phyloP scores from a whole-genome alignment of 1,140 invertebrate species.

The Scaptomyza pallida region DNA sequence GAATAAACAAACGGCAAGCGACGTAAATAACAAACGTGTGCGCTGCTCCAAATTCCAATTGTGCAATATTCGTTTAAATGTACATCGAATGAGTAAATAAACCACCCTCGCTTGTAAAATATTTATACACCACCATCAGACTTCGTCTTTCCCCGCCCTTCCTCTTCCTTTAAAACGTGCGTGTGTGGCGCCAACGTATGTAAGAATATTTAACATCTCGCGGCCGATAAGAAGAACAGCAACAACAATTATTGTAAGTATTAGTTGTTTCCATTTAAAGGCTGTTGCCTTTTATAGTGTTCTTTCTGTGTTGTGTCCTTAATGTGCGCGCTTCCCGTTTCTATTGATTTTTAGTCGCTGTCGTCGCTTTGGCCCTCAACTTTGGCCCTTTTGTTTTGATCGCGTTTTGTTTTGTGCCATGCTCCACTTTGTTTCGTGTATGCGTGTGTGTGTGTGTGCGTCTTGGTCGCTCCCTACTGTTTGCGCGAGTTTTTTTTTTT shows the following conservation, averaged over 20 bases:
- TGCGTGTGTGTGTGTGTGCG: conserved; percentile 12
- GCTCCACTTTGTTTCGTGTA: conserved; percentile 36
- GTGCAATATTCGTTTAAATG: conserved; percentile 3
- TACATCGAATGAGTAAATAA: background rate
- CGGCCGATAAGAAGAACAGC: conserved; percentile 33
- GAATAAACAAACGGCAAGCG: conserved; percentile 38
- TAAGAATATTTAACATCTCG: conserved; percentile 41
- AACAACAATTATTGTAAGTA: conserved; percentile 62
- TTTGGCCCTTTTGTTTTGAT: conserved; percentile 41
- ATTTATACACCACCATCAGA: conserved; percentile 58
- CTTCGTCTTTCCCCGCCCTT: background rate
- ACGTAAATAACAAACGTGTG: background rate
- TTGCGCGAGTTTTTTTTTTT: conserved; percentile 12
- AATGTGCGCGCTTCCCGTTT: conserved; percentile 27
- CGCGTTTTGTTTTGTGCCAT: conserved; percentile 44
- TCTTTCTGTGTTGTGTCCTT: conserved; percentile 37
- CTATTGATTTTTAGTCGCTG: conserved; percentile 45
- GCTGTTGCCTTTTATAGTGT: conserved; percentile 29
- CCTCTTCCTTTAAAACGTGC: background rate
- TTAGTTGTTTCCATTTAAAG: conserved; percentile 37
- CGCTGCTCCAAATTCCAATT: conserved; percentile 30
- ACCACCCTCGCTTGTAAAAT: conserved; percentile 51
- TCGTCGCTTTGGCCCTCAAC: conserved; percentile 36
- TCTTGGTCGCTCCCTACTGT: background rate
- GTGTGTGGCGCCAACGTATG: conserved; percentile 70